Evolutionary conservation across 2,888 invertebrate genomes (phyloP).

Genomic region (Aphidoletes aphidimyza): DNA sequence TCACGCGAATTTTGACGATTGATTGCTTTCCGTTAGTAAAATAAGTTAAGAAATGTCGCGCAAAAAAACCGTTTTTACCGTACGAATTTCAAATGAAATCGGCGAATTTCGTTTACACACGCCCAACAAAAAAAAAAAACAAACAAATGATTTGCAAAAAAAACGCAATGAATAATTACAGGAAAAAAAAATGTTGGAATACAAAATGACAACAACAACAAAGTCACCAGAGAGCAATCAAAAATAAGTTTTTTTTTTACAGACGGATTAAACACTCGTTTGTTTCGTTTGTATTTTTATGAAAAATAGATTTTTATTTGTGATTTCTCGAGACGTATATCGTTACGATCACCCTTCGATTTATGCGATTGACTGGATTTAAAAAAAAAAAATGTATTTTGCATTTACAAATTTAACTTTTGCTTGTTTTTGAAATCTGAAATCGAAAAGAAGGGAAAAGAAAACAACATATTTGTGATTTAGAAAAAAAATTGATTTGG

Average conservation of each 20-base stretch:
- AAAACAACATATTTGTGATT: neutral
- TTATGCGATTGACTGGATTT: neutral
- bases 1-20: constrained; percentile 85
- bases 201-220: neutral
- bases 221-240: constrained; percentile 7
- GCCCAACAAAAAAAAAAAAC: too few species aligned
- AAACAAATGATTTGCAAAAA: too few species aligned
- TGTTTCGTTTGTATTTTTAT: too few species aligned
- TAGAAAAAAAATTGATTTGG: neutral
- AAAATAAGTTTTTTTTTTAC: neutral
- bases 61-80: neutral
- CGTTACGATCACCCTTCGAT: constrained; percentile 32
- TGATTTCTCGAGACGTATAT: neutral
- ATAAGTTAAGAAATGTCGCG: neutral
- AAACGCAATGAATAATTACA: constrained; percentile 17
- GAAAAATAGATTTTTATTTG: too few species aligned
- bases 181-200: too few species aligned
- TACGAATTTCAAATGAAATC: too few species aligned
- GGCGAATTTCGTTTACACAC: too few species aligned
- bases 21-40: constrained; percentile 12
- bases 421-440: neutral
- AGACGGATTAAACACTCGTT: neutral
- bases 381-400: neutral
- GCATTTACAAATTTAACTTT: too few species aligned
- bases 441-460: constrained; percentile 16